These are phyloP conservation scores for Tribolium freemani DNA, from an alignment of 2,888 invertebrate species.

Conservation along the genomic window DNA sequence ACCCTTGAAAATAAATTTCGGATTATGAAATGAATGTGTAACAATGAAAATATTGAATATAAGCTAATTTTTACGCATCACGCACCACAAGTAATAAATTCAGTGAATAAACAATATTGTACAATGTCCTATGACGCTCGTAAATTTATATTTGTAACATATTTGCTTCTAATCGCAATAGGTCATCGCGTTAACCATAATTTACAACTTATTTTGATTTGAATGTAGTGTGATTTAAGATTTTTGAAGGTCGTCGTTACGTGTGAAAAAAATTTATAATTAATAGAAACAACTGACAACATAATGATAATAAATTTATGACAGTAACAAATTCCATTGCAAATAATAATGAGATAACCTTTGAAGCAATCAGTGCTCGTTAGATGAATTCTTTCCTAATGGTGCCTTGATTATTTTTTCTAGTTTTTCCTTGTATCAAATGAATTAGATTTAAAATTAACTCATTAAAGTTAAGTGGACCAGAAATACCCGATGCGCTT, in stretches of 20 bases:
- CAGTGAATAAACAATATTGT: background rate
- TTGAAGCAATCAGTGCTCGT: background rate
- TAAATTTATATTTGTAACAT: background rate
- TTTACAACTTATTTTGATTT: constrained; percentile 2
- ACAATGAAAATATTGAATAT: too few species aligned
- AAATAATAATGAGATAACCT: constrained; percentile 11
- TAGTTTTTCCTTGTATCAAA: background rate
- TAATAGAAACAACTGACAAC: constrained; percentile 1
- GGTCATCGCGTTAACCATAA: constrained; percentile 2
- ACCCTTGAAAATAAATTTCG: too few species aligned
- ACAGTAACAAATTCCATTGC: background rate
- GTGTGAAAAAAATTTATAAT: constrained; percentile 13
- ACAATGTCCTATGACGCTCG: background rate
- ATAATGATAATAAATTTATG: constrained; percentile 1
- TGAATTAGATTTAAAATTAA: constrained; percentile 15
- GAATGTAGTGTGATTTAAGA: background rate
- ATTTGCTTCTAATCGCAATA: background rate
- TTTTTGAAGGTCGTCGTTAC: constrained; percentile 8
- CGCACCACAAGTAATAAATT: too few species aligned
- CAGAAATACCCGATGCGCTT: background rate
- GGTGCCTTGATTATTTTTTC: background rate
- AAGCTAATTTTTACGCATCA: too few species aligned
- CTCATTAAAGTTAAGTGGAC: constrained; percentile 5
- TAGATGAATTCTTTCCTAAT: background rate
- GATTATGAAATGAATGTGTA: too few species aligned